phyloP scores from a whole-genome alignment of 2,888 invertebrate genomes.

The Cremastobaeus sp. region DNA sequence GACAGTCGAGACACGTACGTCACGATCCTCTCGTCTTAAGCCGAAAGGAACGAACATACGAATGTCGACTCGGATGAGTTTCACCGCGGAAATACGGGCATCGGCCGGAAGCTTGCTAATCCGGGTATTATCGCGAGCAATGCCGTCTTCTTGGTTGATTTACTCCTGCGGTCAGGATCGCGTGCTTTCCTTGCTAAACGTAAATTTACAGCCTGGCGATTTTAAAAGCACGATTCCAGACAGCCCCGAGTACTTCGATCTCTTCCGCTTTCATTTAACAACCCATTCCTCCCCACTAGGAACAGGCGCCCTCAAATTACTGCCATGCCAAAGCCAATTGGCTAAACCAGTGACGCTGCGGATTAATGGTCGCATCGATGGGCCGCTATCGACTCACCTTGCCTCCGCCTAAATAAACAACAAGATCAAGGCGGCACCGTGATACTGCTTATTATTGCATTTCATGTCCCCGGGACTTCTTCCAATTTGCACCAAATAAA shows the following conservation, averaged over 20 bases:
- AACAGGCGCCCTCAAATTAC: conserved; percentile 57
- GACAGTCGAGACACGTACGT: conserved; percentile 46
- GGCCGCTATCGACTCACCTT: conserved; percentile 30
- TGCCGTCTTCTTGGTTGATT: conserved; percentile 67
- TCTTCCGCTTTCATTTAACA: conserved; percentile 58
- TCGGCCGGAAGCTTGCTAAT: conserved; percentile 66
- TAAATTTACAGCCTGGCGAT: conserved; percentile 65
- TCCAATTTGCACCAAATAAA: too few relatives aligned
- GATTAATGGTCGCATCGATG: conserved; percentile 52
- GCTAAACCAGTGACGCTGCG: conserved; percentile 47
- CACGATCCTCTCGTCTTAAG: conserved; percentile 45
- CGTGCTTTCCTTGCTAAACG: conserved; percentile 61
- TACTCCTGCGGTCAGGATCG: conserved; percentile 62
- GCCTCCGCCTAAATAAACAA: conserved; percentile 44
- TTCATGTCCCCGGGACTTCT: conserved; percentile 16
- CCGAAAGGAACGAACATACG: conserved; percentile 37
- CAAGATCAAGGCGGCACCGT: conserved; percentile 35
- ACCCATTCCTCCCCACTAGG: conserved; percentile 32
- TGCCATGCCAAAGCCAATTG: conserved; percentile 47
- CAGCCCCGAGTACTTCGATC: conserved; percentile 48
- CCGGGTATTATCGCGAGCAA: conserved; percentile 67
- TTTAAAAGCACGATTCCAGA: conserved; percentile 61
- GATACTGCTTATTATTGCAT: conserved; percentile 32
- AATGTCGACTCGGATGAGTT: conserved; percentile 58
- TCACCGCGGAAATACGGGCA: conserved; percentile 60